These are phyloP conservation scores for Callipepla californica DNA, from an alignment of 2,113 vertebrate genomes.

Conservation along the genomic window DNA sequence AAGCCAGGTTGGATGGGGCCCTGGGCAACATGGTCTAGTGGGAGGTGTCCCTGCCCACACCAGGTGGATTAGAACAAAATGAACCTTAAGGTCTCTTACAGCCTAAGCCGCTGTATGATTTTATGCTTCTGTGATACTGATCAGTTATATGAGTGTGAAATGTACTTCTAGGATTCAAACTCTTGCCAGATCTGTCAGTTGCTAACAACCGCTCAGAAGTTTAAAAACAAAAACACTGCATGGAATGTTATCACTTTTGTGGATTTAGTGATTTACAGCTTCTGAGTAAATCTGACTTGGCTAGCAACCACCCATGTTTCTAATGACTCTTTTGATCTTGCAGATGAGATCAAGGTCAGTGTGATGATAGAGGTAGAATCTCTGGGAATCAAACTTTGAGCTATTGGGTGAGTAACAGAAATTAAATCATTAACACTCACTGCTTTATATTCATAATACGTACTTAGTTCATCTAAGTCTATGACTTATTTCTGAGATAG, in stretches of 20 bases:
- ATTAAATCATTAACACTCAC: not conserved
- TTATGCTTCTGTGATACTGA: not conserved
- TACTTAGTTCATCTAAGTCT: not conserved
- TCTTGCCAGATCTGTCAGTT: not conserved
- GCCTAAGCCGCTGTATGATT: not conserved
- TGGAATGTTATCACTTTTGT: not conserved
- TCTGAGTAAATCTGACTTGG: not conserved
- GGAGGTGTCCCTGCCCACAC: not conserved
- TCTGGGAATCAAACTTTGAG: not conserved
- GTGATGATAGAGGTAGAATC: not conserved
- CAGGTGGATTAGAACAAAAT: not conserved
- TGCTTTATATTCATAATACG: not conserved
- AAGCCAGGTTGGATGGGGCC: not conserved
- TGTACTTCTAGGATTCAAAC: not conserved
- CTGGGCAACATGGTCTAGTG: not conserved
- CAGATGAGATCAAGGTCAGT: not conserved
- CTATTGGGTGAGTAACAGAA: not conserved
- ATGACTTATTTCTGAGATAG: constrained; percentile 19
- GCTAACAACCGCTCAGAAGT: not conserved
- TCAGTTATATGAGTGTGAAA: not conserved
- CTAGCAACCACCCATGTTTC: not conserved
- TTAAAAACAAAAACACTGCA: not conserved
- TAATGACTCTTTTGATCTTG: not conserved
- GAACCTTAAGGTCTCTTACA: not conserved
- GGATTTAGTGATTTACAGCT: not conserved